phyloP scores from a whole-genome alignment of 2,888 invertebrate genomes.

The Megastigmus dorsalis region DNA sequence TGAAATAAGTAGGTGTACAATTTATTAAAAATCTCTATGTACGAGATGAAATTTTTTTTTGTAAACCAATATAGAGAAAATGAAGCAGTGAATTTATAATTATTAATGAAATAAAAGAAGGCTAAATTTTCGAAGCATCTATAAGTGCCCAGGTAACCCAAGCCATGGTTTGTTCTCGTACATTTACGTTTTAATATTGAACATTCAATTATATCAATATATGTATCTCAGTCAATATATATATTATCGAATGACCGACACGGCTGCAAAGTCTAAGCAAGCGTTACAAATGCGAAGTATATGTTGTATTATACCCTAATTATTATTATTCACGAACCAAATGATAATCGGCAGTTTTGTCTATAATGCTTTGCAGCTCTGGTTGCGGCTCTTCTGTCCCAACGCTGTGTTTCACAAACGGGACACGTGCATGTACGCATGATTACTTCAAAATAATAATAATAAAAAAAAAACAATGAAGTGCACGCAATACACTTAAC shows the following conservation, averaged over 20 bases:
- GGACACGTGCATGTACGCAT: neutral
- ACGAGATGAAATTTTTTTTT: too few relatives aligned
- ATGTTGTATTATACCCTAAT: neutral
- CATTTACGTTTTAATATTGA: constrained; percentile 30
- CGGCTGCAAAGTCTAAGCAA: constrained; percentile 25
- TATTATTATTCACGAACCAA: neutral
- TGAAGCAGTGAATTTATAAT: too few relatives aligned
- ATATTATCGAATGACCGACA: constrained; percentile 8
- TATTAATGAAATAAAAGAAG: too few relatives aligned
- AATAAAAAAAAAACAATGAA: constrained; percentile 1
- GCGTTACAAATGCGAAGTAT: neutral
- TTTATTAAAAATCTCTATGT: too few relatives aligned
- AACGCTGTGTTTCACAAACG: neutral
- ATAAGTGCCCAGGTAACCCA: constrained; percentile 19
- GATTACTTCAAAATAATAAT: constrained; percentile 6
- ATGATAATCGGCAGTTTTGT: constrained; percentile 25
- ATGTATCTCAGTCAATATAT: constrained; percentile 32
- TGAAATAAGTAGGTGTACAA: too few relatives aligned
- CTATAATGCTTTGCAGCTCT: constrained; percentile 21
- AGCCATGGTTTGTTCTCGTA: constrained; percentile 30
- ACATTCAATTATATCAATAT: constrained; percentile 11
- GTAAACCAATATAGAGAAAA: too few relatives aligned
- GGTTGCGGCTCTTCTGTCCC: neutral
- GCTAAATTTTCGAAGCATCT: neutral
- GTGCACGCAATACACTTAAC: constrained; percentile 23